A percentile compares a stretch with the other conserved stretches of the same genome.
These are phyloP conservation scores for Lagorchestes hirsutus DNA, from an alignment of 2,797 vertebrate genomes.

Conservation along the genomic window DNA sequence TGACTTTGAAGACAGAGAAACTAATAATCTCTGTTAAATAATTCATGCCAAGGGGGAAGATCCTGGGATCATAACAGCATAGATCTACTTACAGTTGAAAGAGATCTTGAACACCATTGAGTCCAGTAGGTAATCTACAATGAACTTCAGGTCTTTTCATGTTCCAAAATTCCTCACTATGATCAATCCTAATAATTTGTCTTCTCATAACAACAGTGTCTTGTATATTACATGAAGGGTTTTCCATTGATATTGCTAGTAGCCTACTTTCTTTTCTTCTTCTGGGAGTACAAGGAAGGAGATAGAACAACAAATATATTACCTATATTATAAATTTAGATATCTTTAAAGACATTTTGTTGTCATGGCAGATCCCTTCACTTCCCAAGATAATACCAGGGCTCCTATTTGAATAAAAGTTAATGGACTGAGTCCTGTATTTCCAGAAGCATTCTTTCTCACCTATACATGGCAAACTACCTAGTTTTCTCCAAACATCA, in stretches of 20 bases:
- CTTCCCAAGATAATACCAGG: background rate
- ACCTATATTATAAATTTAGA: background rate
- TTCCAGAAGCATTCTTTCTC: background rate
- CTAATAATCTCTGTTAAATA: background rate
- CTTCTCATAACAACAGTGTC: background rate
- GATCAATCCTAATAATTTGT: background rate
- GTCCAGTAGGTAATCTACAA: background rate
- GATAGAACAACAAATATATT: background rate
- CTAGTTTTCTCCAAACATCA: background rate
- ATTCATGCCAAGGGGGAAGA: background rate
- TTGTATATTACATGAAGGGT: background rate
- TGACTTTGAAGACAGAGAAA: background rate
- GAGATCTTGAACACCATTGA: background rate
- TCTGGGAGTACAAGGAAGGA: background rate
- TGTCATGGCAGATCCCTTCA: background rate
- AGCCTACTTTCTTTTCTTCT: background rate
- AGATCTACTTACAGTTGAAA: background rate
- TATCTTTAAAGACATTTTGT: background rate
- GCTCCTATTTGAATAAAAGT: background rate
- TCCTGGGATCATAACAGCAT: background rate
- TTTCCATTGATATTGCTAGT: background rate
- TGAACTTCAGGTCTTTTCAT: background rate
- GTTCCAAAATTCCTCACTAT: background rate
- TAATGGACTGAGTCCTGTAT: background rate
- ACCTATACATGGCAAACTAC: accelerated